phyloP scores from a whole-genome alignment of 2,888 invertebrate species.

The Perizoma affinitatum region DNA sequence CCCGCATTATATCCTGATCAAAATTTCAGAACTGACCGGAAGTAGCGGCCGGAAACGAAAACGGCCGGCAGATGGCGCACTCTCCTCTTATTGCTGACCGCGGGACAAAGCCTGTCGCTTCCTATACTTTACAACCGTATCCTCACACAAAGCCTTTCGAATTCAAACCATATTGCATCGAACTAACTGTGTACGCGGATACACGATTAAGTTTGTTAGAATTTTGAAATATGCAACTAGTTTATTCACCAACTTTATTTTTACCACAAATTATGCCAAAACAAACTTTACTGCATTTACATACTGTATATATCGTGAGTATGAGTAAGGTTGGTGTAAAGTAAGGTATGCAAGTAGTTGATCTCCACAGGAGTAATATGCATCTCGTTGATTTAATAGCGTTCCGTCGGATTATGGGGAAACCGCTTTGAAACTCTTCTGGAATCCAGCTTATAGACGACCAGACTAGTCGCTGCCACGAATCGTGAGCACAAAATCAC shows the following conservation, averaged over 20 bases:
- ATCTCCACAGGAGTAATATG: constrained; percentile 54
- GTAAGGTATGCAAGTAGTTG: constrained; percentile 64
- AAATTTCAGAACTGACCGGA: constrained; percentile 71
- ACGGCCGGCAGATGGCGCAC: constrained; percentile 73
- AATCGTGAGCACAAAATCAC: too few species aligned
- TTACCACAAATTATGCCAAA: constrained; percentile 40
- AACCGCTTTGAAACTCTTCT: too few species aligned
- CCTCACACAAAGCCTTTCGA: constrained; percentile 19
- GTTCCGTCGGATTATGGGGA: neutral
- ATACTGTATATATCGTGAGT: constrained; percentile 37
- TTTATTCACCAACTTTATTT: constrained; percentile 60
- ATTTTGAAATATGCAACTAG: constrained; percentile 74
- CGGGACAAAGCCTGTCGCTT: constrained; percentile 70
- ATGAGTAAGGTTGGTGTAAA: constrained; percentile 28
- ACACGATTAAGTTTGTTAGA: constrained; percentile 44
- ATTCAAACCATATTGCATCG: constrained; percentile 39
- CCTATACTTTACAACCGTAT: constrained; percentile 46
- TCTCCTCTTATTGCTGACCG: constrained; percentile 79
- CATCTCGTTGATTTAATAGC: constrained; percentile 63
- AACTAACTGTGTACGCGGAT: constrained; percentile 29
- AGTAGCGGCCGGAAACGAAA: constrained; percentile 63
- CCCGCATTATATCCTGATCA: constrained; percentile 69
- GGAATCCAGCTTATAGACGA: too few species aligned
- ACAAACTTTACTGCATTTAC: constrained; percentile 45
- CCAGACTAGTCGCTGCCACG: too few species aligned